Evolutionary conservation across 1,140 invertebrate species (phyloP), one percentile per base, ranked within the genome.

Genomic region (Arion vulgaris): DNA sequence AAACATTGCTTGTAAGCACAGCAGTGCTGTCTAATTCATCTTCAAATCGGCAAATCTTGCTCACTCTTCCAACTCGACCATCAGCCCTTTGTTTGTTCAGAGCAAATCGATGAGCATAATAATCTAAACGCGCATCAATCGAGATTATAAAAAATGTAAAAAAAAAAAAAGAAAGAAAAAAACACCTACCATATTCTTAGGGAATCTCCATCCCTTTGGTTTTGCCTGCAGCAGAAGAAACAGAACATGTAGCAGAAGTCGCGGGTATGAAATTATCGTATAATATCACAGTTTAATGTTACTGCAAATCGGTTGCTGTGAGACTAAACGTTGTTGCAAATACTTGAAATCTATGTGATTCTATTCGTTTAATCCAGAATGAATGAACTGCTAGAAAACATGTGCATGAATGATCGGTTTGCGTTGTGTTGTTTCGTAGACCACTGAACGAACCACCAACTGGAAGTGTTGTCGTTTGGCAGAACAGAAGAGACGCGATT

Each of bases 391-490:
- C 9, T 4, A 19, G 26, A 7, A 23, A 23, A 57, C 51, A 23
- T 57, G 51, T 19, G 51, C 26, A 57, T 57, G 7, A 57, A 26
- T 26, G 2, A 4, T 57, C 51, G 19, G 5, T 57, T 57, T n/a
- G n/a, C n/a, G n/a, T n/a, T n/a, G n/a, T n/a, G n/a, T 19, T 17
- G 17, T 57, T 17, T 57, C 7, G 23, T 17, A 57, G 2, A 57
- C 51, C 51, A 57, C 51, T 57, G 51, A 57, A 23, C 51, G n/a
- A n/a, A n/a, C n/a, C n/a, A n/a, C n/a, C n/a, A 1, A 23, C 51
- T 57, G 51, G 23, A 57, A 17, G 71, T 76, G 76, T 83, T 79
- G 69, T 79, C 78, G 71, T 80, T 80, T 80, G 13, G 41, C 71
- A 51, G n/a, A n/a, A n/a, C n/a, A n/a, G n/a, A n/a, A 28, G 62